Percentiles rank a stretch among this genome's conserved stretches.
Conservation (phyloP, 2,888 invertebrate species). For the Tachina fera region DNA sequence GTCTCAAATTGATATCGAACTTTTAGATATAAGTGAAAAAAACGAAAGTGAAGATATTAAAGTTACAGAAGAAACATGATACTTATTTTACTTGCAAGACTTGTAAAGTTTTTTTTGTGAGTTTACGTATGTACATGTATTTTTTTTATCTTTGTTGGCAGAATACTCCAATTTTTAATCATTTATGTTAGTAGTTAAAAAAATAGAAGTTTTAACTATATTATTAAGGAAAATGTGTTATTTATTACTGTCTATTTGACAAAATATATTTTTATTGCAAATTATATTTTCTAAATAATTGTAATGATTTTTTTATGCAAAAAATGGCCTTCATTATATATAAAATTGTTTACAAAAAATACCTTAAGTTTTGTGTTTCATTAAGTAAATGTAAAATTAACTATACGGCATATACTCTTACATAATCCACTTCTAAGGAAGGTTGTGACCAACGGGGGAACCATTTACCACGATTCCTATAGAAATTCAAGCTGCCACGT, state of each 20-base stretch:
- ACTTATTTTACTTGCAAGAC: conserved; percentile 7
- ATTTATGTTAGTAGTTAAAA: conserved; percentile 21
- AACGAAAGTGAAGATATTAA: not conserved
- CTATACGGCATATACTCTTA: conserved; percentile 80
- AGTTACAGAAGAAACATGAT: conserved; percentile 20
- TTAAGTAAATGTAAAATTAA: conserved; percentile 3
- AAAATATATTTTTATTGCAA: conserved; percentile 40
- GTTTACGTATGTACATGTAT: conserved; percentile 1
- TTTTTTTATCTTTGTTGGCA: conserved; percentile 16
- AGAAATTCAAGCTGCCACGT: conserved; percentile 88
- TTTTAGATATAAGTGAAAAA: conserved; percentile 74
- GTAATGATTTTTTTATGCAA: not conserved
- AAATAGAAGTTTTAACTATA: not conserved
- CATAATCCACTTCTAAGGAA: conserved; percentile 79
- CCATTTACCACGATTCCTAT: conserved; percentile 87
- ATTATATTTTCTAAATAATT: conserved; percentile 16
- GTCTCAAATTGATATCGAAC: conserved; percentile 83
- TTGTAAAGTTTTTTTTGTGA: not conserved
- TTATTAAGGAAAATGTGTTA: conserved; percentile 2
- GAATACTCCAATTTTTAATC: conserved; percentile 21
- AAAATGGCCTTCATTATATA: conserved; percentile 11
- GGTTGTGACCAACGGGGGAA: conserved; percentile 87
- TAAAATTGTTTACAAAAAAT: conserved; percentile 18
- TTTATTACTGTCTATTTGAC: conserved; percentile 17
- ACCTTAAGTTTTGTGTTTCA: not conserved